A percentile compares a stretch with the other conserved stretches of the same genome.
These are phyloP conservation scores for Ladona fulva DNA, from an alignment of 1,140 invertebrate genomes.

Conservation along the genomic window DNA sequence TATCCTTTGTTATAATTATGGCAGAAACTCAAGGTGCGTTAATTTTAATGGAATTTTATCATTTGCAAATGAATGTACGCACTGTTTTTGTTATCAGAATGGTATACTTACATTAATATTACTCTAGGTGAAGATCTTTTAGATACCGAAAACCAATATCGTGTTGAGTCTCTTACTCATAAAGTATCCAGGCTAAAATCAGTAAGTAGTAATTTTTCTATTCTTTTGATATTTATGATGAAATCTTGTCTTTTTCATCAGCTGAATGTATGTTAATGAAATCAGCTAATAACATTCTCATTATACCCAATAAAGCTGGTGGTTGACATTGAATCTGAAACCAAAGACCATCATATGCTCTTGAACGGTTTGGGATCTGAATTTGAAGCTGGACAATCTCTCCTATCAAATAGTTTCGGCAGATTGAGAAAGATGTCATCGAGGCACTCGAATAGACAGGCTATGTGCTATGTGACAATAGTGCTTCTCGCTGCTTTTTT, in stretches of 20 bases:
- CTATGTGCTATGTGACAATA: neutral
- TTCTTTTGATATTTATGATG: neutral
- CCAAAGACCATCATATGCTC: conserved; percentile 13
- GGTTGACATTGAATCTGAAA: conserved; percentile 14
- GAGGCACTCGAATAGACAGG: neutral
- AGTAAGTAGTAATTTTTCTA: neutral
- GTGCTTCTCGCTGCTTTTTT: conserved; percentile 12
- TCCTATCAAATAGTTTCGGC: conserved; percentile 1
- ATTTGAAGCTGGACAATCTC: conserved; percentile 6
- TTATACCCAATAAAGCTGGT: neutral
- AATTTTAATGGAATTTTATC: too few species aligned
- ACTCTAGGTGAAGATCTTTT: neutral
- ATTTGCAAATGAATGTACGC: too few species aligned
- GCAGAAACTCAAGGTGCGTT: too few species aligned
- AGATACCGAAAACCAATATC: neutral
- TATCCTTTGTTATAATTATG: too few species aligned
- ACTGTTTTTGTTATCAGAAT: too few species aligned
- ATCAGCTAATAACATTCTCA: neutral
- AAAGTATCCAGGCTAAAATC: conserved; percentile 11
- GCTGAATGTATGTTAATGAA: too few species aligned
- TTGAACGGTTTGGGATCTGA: conserved; percentile 11
- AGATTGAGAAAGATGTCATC: conserved; percentile 5
- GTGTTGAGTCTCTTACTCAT: neutral
- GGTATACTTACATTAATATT: neutral
- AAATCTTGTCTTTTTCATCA: neutral